phyloP scores from a whole-genome alignment of 2,888 invertebrate species.

The Synergus laeviventris region DNA sequence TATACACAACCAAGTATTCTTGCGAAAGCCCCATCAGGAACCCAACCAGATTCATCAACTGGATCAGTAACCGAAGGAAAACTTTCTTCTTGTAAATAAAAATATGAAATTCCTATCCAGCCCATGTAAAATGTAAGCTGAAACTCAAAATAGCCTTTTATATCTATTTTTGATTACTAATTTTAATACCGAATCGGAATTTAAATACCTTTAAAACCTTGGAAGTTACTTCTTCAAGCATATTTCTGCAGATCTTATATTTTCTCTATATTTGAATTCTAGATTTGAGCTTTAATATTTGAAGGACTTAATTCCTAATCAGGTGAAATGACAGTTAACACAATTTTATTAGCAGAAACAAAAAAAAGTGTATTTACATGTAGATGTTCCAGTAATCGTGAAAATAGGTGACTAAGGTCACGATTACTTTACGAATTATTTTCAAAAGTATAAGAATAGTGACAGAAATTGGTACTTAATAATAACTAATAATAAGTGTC shows the following conservation, averaged over 20 bases:
- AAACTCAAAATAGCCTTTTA: not conserved
- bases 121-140: not conserved
- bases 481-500: not conserved
- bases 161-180: not conserved
- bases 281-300: not conserved
- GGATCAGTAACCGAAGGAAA: constrained; percentile 48
- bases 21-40: constrained; percentile 63
- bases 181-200: not conserved
- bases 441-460: not conserved
- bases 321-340: not conserved
- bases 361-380: not conserved
- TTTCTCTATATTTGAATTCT: not conserved
- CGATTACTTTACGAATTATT: too few species aligned
- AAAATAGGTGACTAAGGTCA: too few species aligned
- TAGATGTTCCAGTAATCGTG: too few species aligned
- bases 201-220: not conserved
- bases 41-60: constrained; percentile 67
- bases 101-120: constrained; percentile 19
- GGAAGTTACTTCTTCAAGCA: not conserved
- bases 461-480: not conserved
- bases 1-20: constrained; percentile 34
- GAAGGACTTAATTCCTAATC: too few species aligned
- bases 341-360: not conserved
- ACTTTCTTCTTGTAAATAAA: constrained; percentile 15
- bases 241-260: not conserved